A percentile compares a stretch with the other conserved stretches of the same genome.
phyloP scores from a whole-genome alignment of 1,140 invertebrate genomes.

The Drosophila cardini region DNA sequence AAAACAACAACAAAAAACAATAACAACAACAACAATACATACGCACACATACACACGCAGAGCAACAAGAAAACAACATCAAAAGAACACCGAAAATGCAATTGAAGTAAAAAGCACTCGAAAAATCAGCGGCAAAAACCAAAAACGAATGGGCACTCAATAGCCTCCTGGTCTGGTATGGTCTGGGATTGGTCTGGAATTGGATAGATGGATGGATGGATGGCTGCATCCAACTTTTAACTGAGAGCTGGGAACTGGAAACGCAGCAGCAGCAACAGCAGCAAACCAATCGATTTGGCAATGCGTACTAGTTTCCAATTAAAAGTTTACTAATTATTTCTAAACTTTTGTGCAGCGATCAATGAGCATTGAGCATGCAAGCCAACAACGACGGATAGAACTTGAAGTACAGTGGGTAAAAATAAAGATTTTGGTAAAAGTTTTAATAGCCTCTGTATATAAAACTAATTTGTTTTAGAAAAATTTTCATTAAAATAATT shows the following conservation, averaged over 20 bases:
- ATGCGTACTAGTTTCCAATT: conserved; percentile 81
- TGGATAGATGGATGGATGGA: conserved; percentile 1
- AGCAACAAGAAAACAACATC: conserved; percentile 52
- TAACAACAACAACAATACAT: conserved; percentile 9
- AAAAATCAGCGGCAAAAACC: conserved; percentile 77
- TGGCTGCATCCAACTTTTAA: conserved; percentile 2
- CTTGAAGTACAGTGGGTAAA: conserved; percentile 16
- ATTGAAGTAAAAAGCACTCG: conserved; percentile 75
- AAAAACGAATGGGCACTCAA: conserved; percentile 74
- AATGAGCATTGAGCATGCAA: conserved; percentile 79
- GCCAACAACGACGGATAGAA: conserved; percentile 40
- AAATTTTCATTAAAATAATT: no score
- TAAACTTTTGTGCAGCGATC: conserved; percentile 80
- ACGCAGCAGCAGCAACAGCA: conserved; percentile 3
- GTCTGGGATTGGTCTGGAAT: conserved; percentile 2
- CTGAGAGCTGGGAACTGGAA: conserved; percentile 8
- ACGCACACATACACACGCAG: not conserved
- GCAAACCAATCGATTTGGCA: conserved; percentile 70
- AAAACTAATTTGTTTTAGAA: no score
- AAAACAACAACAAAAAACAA: conserved; percentile 18
- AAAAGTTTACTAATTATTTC: conserved; percentile 83
- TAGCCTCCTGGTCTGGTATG: conserved; percentile 30
- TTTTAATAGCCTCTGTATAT: not conserved
- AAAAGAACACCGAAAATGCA: conserved; percentile 70
- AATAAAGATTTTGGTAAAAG: not conserved